phyloP scores from a whole-genome alignment of 2,888 invertebrate species.

The Calliopum simillimum region DNA sequence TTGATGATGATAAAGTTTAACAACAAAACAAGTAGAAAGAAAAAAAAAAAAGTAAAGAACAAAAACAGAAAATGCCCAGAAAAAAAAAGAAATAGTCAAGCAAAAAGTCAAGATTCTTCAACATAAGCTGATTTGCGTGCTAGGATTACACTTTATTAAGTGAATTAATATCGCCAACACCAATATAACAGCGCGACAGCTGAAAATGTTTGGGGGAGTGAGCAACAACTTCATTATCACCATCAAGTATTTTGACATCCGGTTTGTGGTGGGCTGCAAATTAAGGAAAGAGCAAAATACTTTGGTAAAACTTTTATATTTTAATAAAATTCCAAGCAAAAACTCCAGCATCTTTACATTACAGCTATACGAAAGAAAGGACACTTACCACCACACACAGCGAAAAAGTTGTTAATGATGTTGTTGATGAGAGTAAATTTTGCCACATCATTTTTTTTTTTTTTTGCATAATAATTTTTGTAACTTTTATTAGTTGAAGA shows the following conservation, averaged over 20 bases:
- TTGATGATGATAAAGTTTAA: no score
- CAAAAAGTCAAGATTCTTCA: background rate
- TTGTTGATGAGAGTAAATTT: slow-evolving; percentile 34
- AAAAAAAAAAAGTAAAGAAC: no score
- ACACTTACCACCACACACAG: slow-evolving; percentile 7
- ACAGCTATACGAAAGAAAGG: slow-evolving; percentile 4
- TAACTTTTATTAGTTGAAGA: slow-evolving; percentile 19
- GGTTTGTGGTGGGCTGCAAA: slow-evolving; percentile 7
- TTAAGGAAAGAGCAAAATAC: slow-evolving; percentile 4
- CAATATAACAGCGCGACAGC: background rate
- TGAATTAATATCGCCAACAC: slow-evolving; percentile 28
- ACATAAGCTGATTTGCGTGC: slow-evolving; percentile 30
- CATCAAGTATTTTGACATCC: slow-evolving; percentile 7
- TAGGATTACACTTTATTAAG: slow-evolving; percentile 34
- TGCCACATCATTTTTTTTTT: slow-evolving; percentile 1
- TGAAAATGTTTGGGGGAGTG: no score
- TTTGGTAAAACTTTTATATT: slow-evolving; percentile 20
- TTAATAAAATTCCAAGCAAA: slow-evolving; percentile 6
- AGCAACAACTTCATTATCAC: slow-evolving; percentile 6
- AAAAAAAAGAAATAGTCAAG: no score
- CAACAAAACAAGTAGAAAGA: no score
- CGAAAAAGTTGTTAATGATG: slow-evolving; percentile 31
- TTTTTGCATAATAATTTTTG: slow-evolving; percentile 18
- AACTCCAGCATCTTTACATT: no score
- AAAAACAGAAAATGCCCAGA: no score